These are phyloP conservation scores for Ophioninae sp. DNA, from an alignment of 2,888 invertebrate species.

Conservation along the genomic window DNA sequence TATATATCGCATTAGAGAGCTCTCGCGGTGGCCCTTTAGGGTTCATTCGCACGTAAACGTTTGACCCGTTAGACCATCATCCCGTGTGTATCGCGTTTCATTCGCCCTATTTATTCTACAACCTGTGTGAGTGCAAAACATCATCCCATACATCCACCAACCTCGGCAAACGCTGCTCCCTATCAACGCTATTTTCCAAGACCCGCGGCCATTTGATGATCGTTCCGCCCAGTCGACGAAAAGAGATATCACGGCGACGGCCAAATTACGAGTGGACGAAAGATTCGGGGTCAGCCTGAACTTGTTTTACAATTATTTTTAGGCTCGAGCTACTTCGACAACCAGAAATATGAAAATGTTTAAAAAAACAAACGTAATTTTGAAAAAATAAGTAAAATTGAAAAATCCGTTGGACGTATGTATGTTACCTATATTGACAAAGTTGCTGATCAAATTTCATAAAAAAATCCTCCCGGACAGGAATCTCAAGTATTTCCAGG, in stretches of 20 bases:
- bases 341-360: no score
- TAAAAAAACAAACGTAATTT: no score
- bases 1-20: conserved; percentile 53
- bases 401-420: no score
- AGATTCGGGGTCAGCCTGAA: neutral
- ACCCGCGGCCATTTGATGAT: neutral
- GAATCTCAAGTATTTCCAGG: no score
- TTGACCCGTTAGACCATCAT: conserved; percentile 60
- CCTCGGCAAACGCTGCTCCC: conserved; percentile 1
- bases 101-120: conserved; percentile 58
- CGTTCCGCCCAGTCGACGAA: neutral
- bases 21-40: conserved; percentile 57
- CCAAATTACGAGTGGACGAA: neutral
- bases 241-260: neutral
- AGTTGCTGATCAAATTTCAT: no score
- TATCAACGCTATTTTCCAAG: conserved; percentile 5
- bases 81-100: conserved; percentile 46
- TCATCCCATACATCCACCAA: conserved; percentile 20
- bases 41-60: conserved; percentile 62
- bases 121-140: conserved; percentile 27
- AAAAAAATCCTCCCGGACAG: no score
- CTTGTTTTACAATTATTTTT: neutral
- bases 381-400: no score
- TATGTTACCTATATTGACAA: no score
- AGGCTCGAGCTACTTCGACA: no score